These are phyloP conservation scores for Lipotes vexillifer DNA, from an alignment of 2,113 vertebrate species.

Conservation along the genomic window DNA sequence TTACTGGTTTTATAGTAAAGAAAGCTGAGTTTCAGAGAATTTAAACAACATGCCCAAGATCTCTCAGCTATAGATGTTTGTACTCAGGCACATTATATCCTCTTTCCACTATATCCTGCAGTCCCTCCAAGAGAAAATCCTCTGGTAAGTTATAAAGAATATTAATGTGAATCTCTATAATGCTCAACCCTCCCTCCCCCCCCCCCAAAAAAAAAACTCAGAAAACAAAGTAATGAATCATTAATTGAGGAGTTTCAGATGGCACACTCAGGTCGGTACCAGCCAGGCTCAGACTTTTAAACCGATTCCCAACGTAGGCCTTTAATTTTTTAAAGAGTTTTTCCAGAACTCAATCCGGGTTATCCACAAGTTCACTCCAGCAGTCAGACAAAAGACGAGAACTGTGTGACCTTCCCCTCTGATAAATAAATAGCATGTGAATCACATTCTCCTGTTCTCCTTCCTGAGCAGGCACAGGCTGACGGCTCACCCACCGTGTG, in stretches of 20 bases:
- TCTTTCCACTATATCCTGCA: neutral
- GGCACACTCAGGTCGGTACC: neutral
- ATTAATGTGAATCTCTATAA: neutral
- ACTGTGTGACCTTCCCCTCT: neutral
- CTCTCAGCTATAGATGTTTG: neutral
- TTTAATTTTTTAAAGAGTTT: constrained; percentile 26
- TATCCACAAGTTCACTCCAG: neutral
- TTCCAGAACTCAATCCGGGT: neutral
- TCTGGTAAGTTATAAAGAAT: neutral
- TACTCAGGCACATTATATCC: neutral
- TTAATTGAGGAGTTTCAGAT: neutral
- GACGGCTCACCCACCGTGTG: neutral
- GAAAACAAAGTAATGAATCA: constrained; percentile 15
- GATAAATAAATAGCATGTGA: neutral
- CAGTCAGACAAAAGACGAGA: neutral
- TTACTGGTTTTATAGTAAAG: constrained; percentile 19
- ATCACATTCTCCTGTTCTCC: neutral
- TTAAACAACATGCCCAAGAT: neutral
- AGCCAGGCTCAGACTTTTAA: neutral
- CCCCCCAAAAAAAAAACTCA: neutral
- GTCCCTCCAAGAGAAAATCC: neutral
- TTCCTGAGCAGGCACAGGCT: neutral
- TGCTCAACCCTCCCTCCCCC: neutral
- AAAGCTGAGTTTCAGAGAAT: constrained; percentile 2
- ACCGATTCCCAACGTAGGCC: neutral